Percentiles rank a stretch among this genome's conserved stretches.
Conservation (phyloP, 2,888 invertebrate species). For the Odontocolon sp. region DNA sequence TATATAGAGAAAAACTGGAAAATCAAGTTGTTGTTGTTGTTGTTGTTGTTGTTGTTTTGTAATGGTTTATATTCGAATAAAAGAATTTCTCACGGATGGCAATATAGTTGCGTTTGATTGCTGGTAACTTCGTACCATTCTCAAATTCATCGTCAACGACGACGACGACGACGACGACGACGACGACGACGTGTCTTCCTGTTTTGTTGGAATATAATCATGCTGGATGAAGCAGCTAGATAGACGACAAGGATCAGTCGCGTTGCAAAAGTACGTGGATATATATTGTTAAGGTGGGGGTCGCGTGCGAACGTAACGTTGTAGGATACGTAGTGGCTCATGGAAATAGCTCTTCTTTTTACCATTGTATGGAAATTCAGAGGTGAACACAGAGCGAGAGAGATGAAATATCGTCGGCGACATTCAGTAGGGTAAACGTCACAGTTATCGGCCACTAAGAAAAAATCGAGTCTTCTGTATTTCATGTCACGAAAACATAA, state of each 20-base stretch:
- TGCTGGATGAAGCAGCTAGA: slow-evolving; percentile 34
- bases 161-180: not conserved
- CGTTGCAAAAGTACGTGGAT: slow-evolving; percentile 63
- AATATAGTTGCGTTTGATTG: slow-evolving; percentile 20
- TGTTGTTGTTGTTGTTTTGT: not conserved
- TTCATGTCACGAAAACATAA: no score
- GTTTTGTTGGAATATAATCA: slow-evolving; percentile 55
- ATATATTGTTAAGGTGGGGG: slow-evolving; percentile 49
- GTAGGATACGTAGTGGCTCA: slow-evolving; percentile 60
- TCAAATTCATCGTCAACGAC: slow-evolving; percentile 30
- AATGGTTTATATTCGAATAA: not conserved
- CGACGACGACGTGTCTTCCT: slow-evolving; percentile 49
- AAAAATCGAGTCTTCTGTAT: not conserved
- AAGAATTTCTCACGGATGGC: slow-evolving; percentile 36
- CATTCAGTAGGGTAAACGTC: not conserved
- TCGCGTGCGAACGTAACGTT: slow-evolving; percentile 74
- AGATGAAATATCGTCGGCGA: slow-evolving; percentile 43
- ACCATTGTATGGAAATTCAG: slow-evolving; percentile 79
- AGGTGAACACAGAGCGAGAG: slow-evolving; percentile 62
- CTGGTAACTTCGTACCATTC: slow-evolving; percentile 39
- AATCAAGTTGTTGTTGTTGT: slow-evolving; percentile 21
- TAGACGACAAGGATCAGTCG: slow-evolving; percentile 66
- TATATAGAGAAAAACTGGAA: slow-evolving; percentile 36
- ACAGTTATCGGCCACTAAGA: no score
- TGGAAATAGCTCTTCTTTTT: slow-evolving; percentile 75